These are phyloP conservation scores for Takifugu flavidus DNA, from an alignment of 2,113 vertebrate genomes.

Conservation along the genomic window DNA sequence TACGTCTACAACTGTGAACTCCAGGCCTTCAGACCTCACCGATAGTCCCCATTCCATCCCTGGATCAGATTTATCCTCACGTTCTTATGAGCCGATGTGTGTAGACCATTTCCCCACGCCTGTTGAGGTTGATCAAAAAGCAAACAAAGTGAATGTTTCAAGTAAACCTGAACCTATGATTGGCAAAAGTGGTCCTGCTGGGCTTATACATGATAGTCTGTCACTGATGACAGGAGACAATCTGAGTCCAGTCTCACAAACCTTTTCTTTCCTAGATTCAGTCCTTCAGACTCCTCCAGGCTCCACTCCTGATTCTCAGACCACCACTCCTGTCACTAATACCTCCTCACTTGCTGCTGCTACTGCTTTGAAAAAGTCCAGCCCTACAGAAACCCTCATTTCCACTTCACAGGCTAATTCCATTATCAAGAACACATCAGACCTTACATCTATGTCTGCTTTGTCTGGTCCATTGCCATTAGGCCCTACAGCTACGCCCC, in stretches of 20 bases:
- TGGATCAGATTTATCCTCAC: conserved; percentile 30
- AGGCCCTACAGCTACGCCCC: conserved; percentile 1
- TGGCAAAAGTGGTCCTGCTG: conserved; percentile 22
- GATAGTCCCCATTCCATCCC: conserved; percentile 23
- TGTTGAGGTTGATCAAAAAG: conserved; percentile 26
- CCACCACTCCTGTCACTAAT: conserved; percentile 54
- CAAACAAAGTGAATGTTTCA: conserved; percentile 15
- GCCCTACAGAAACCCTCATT: conserved; percentile 16
- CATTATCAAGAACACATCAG: conserved; percentile 19
- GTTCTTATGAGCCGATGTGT: conserved; percentile 58
- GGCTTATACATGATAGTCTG: conserved; percentile 38
- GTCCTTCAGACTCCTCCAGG: conserved; percentile 69
- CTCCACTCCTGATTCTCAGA: conserved; percentile 58
- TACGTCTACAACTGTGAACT: conserved; percentile 26
- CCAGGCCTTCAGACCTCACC: conserved; percentile 30
- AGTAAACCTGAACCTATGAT: conserved; percentile 26
- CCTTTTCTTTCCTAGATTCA: conserved; percentile 74
- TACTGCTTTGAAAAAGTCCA: conserved; percentile 20
- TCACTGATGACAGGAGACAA: conserved; percentile 56
- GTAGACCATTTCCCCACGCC: conserved; percentile 40
- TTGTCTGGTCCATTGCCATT: conserved; percentile 27
- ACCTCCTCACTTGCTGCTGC: conserved; percentile 37
- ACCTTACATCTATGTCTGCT: conserved; percentile 17
- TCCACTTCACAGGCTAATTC: conserved; percentile 22
- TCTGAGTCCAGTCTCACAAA: conserved; percentile 71